Evolutionary conservation across 2,797 vertebrate species (phyloP).

Genomic region (Vespertilio murinus): DNA sequence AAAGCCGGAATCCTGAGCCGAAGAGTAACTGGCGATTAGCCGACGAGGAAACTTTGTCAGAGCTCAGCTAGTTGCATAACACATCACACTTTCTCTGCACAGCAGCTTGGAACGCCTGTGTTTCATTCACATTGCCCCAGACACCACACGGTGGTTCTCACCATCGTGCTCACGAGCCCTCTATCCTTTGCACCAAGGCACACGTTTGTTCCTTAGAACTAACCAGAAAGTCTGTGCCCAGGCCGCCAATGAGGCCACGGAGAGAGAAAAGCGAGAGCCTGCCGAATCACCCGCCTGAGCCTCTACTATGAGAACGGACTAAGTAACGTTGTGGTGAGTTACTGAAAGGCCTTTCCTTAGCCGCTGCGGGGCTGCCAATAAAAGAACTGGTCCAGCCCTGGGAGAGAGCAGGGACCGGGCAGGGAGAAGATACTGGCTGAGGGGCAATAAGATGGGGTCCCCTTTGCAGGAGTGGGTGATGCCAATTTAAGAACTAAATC

Average conservation of each 20-base stretch:
- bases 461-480: background rate
- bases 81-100: background rate
- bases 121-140: background rate
- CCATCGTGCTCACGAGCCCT: background rate
- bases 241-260: conserved; percentile 36
- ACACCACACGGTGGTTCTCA: conserved; percentile 1
- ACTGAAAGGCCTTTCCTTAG: background rate
- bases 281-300: background rate
- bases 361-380: background rate
- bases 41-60: background rate
- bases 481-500: background rate
- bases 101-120: background rate
- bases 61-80: background rate
- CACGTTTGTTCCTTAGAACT: background rate
- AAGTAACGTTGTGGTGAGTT: background rate
- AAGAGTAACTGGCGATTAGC: conserved; percentile 2
- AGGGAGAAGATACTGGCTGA: background rate
- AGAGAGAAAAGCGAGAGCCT: conserved; percentile 9
- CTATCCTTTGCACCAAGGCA: background rate
- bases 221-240: conserved; percentile 20
- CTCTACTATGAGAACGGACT: conserved; percentile 24
- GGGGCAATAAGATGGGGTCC: background rate
- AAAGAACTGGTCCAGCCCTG: background rate
- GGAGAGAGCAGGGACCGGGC: background rate
- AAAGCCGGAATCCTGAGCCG: conserved; percentile 29